A percentile compares a stretch with the other conserved stretches of the same genome.
These are phyloP conservation scores for Cecropterus lyciades DNA, from an alignment of 1,140 invertebrate genomes.

Conservation along the genomic window DNA sequence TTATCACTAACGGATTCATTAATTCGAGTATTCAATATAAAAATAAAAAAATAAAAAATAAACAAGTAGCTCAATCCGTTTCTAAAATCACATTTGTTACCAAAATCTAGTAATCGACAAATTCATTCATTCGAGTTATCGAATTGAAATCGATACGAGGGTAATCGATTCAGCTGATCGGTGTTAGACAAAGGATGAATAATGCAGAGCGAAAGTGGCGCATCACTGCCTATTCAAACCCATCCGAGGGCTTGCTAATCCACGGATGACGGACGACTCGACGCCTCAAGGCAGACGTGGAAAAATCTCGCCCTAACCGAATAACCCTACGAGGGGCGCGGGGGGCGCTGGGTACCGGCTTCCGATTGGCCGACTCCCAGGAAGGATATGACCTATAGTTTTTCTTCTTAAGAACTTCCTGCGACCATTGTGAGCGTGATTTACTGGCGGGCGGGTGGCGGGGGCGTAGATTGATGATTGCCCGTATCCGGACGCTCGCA, in stretches of 20 bases:
- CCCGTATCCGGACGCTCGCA: constrained; percentile 61
- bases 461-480: constrained; percentile 63
- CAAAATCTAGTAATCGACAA: no score
- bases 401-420: constrained; percentile 82
- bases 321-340: constrained; percentile 45
- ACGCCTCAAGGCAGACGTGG: constrained; percentile 50
- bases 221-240: constrained; percentile 33
- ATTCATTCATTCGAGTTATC: neutral
- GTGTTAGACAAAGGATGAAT: constrained; percentile 44
- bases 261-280: constrained; percentile 56
- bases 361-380: constrained; percentile 79
- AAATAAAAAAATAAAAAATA: no score
- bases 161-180: constrained; percentile 25
- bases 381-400: constrained; percentile 84
- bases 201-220: constrained; percentile 42
- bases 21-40: no score
- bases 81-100: no score
- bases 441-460: constrained; percentile 60
- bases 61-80: no score
- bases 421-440: constrained; percentile 78
- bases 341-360: constrained; percentile 29
- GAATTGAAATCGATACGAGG: neutral
- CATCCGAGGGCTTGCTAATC: constrained; percentile 54
- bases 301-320: constrained; percentile 65
- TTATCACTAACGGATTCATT: no score